Evolutionary conservation across 2,113 vertebrate genomes (phyloP), one percentile per base, ranked within the genome.

Genomic region (Chloroceryle aenea): DNA sequence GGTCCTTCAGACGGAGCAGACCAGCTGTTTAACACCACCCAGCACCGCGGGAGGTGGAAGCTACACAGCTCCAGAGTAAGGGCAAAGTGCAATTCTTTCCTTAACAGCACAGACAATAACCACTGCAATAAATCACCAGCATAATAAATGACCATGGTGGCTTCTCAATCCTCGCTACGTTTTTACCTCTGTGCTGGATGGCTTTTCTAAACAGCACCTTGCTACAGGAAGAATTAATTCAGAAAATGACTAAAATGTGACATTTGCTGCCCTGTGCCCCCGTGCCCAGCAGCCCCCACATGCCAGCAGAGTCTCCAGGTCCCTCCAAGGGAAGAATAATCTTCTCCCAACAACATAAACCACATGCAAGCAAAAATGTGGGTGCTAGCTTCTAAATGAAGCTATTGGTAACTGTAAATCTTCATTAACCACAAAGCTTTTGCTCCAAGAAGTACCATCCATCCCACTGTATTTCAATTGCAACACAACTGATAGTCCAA

Each of bases 311-410:
- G 14, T 45, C 29, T 42, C 42, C 42, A 64, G 29, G 42, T 32
- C 64, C 40, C 58, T 53, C 61, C 36, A 11, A 0, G 8, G 27
- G 66, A 82, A 82, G 64, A 45, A n/a, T 4, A 27, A 56, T 38
- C 59, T 82, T 61, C 58, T 48, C 43, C 38, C 55, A 71, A 32
- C 71, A 76, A 22, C 58, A 66, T 23, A 76, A 73, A 77, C 34
- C 64, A 30, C 0, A 5, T 1, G 1, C 29, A 61, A 55, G n/a
- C 0, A 0, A 73, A 69, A 87, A 47, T 0, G 23, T 8, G 71
- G 40, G 74, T n/a, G 77, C 61, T 32, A 23, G 40, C 59, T 94
- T 79, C 85, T 50, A 80, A 85, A 85, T 26, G 32, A 79, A 83
- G 26, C 63, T 38, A 48, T 42, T 13, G 3, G 67, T 21, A 74